Conservation (phyloP, 1,140 invertebrate species). For the Drosophila repletoides region DNA sequence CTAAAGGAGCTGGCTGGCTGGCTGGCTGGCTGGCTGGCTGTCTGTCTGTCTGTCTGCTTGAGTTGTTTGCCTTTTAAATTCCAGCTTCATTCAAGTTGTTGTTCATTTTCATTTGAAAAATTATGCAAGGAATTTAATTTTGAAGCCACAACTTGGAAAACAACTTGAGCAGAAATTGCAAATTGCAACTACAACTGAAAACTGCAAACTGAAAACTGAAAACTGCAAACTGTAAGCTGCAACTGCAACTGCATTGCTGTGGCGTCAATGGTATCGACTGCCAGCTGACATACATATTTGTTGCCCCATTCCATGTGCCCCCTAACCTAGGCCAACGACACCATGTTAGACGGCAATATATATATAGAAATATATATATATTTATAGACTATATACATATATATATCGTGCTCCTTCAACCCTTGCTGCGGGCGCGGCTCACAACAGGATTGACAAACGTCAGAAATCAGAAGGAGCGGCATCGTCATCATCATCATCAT, state of each 20-base stretch:
- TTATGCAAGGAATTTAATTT: conserved; percentile 71
- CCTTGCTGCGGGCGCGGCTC: conserved; percentile 7
- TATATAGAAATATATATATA: not conserved
- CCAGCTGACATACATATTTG: conserved; percentile 77
- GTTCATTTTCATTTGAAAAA: conserved; percentile 57
- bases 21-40: not conserved
- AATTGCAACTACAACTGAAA: conserved; percentile 1
- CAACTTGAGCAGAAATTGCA: not conserved
- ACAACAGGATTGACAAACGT: conserved; percentile 60
- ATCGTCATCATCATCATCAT: not conserved
- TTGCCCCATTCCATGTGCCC: not conserved
- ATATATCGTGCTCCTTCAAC: not conserved
- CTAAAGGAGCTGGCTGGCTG: conserved; percentile 29
- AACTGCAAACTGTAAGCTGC: conserved; percentile 14
- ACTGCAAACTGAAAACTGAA: conserved; percentile 3
- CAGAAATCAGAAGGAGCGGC: conserved; percentile 8
- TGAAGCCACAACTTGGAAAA: conserved; percentile 25
- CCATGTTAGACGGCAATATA: conserved; percentile 28
- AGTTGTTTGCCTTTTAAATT: conserved; percentile 37
- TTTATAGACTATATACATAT: not conserved
- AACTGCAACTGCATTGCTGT: conserved; percentile 48
- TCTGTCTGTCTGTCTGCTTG: not conserved
- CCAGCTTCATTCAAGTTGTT: conserved; percentile 50
- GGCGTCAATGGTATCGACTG: conserved; percentile 57
- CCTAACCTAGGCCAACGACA: conserved; percentile 56